A percentile compares a stretch with the other conserved stretches of the same genome.
phyloP scores from a whole-genome alignment of 2,888 invertebrate species.

The Drosophila antonietae region DNA sequence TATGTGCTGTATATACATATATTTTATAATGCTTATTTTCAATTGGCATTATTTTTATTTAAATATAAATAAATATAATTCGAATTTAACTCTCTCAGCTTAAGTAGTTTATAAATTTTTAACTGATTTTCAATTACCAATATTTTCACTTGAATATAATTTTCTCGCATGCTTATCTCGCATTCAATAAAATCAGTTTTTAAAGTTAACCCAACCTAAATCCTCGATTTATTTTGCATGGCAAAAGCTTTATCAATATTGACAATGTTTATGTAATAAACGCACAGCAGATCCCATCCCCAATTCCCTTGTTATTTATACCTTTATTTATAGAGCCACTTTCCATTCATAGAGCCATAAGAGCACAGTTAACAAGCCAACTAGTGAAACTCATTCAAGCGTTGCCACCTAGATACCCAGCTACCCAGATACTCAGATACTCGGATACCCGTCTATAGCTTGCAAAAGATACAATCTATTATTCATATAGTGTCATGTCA shows the following conservation, averaged over 20 bases:
- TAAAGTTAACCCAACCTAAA: not conserved
- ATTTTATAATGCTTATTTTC: too few relatives aligned
- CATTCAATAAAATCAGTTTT: not conserved
- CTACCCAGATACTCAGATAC: slow-evolving; percentile 24
- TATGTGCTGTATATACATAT: too few relatives aligned
- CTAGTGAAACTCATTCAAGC: slow-evolving; percentile 49
- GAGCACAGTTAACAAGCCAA: slow-evolving; percentile 46
- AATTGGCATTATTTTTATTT: too few relatives aligned
- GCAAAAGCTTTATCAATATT: not conserved
- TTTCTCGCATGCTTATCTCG: too few relatives aligned
- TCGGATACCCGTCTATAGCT: slow-evolving; percentile 24
- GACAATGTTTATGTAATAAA: not conserved
- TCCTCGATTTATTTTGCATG: not conserved
- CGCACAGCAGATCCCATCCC: not conserved
- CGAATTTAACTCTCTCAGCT: too few relatives aligned
- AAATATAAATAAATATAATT: too few relatives aligned
- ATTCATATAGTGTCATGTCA: slow-evolving; percentile 45
- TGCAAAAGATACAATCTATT: slow-evolving; percentile 55
- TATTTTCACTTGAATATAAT: too few relatives aligned
- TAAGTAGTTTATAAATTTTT: too few relatives aligned
- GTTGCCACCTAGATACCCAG: slow-evolving; percentile 42
- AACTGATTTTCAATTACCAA: too few relatives aligned
- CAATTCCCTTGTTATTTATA: not conserved
- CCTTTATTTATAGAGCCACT: slow-evolving; percentile 8
- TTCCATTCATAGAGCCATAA: slow-evolving; percentile 45